phyloP scores from a whole-genome alignment of 2,888 invertebrate genomes.

The Lycaena phlaeas region DNA sequence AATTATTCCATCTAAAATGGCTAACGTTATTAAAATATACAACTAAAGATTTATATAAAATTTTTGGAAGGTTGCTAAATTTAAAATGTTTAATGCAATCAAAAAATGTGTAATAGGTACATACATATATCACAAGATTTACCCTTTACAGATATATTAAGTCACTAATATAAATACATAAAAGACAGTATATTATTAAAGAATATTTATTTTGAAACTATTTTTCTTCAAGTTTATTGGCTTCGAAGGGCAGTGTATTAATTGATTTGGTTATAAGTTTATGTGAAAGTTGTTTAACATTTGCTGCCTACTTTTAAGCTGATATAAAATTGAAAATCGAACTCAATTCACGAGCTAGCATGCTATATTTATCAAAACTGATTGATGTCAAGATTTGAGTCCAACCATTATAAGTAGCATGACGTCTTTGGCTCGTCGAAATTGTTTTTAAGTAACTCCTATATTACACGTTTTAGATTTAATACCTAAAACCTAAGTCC shows the following conservation, averaged over 20 bases:
- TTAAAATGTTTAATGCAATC: neutral
- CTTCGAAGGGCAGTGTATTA: neutral
- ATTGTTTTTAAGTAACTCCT: neutral
- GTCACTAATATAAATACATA: conserved; percentile 16
- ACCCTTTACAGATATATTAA: conserved; percentile 17
- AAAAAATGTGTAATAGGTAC: neutral
- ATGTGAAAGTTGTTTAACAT: neutral
- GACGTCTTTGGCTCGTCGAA: conserved; percentile 4
- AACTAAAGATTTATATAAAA: neutral
- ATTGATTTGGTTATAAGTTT: neutral
- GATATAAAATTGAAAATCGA: conserved; percentile 6
- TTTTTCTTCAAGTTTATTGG: neutral
- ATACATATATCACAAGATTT: conserved; percentile 18
- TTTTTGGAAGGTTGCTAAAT: neutral
- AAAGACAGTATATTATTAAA: neutral
- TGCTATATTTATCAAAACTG: conserved; percentile 4
- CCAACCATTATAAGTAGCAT: conserved; percentile 5
- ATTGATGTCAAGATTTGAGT: neutral
- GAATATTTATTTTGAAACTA: neutral
- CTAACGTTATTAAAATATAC: neutral
- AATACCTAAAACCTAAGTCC: conserved; percentile 64
- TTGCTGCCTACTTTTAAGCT: neutral
- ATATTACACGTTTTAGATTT: conserved; percentile 19
- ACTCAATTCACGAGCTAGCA: conserved; percentile 5
- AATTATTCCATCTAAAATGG: neutral